phyloP scores from a whole-genome alignment of 2,113 vertebrate genomes.

The Laticauda colubrina region DNA sequence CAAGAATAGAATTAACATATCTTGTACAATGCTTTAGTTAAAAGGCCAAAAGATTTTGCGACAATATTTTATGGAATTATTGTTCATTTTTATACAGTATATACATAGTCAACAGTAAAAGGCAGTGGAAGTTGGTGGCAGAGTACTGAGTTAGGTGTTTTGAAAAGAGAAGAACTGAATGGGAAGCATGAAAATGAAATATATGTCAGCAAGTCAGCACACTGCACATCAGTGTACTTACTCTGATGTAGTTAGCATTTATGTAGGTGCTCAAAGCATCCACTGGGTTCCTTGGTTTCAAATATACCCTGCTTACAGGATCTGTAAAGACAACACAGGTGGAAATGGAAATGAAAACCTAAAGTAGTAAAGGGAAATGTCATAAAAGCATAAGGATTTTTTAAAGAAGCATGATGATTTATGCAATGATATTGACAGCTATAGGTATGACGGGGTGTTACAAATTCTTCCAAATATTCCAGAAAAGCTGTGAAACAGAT shows the following conservation, averaged over 20 bases:
- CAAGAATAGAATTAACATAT: background rate
- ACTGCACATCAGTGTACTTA: slow-evolving; percentile 69
- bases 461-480: background rate
- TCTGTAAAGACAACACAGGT: slow-evolving; percentile 74
- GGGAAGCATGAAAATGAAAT: background rate
- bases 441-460: background rate
- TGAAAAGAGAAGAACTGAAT: background rate
- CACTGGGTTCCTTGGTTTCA: slow-evolving; percentile 82
- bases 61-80: background rate
- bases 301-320: slow-evolving; percentile 88
- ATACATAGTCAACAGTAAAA: background rate
- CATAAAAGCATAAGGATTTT: background rate
- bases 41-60: background rate
- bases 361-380: slow-evolving; percentile 36
- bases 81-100: background rate
- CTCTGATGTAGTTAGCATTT: slow-evolving; percentile 94
- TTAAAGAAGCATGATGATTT: background rate
- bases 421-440: background rate
- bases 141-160: background rate
- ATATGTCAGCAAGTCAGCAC: slow-evolving; percentile 14
- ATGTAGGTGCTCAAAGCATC: slow-evolving; percentile 91
- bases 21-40: background rate
- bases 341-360: slow-evolving; percentile 49
- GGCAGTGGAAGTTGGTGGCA: background rate
- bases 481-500: background rate